phyloP scores from a whole-genome alignment of 2,113 vertebrate species.

The Myotis lucifugus region DNA sequence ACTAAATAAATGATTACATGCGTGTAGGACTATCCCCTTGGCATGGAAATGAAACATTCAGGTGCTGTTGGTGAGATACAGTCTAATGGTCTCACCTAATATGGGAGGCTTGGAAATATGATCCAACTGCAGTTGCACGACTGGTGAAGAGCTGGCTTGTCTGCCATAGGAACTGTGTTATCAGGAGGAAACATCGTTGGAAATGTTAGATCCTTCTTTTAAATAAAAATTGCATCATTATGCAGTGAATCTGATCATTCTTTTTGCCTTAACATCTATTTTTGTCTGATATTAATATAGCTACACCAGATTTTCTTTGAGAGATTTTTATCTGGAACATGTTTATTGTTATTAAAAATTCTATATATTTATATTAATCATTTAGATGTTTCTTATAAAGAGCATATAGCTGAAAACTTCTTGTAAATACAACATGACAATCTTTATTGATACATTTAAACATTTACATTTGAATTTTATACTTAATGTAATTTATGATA shows the following conservation, averaged over 20 bases:
- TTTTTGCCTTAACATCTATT: background rate
- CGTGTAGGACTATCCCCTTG: background rate
- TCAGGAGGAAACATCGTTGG: background rate
- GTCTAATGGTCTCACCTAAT: background rate
- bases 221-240: background rate
- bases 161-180: background rate
- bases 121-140: background rate
- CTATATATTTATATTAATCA: background rate
- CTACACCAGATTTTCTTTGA: background rate
- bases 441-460: slow-evolving; percentile 21
- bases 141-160: background rate
- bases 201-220: background rate
- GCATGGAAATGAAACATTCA: background rate
- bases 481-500: background rate
- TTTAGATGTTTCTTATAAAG: background rate
- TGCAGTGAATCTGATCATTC: slow-evolving; percentile 1
- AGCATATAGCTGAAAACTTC: background rate
- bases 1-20: background rate
- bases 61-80: background rate
- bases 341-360: background rate
- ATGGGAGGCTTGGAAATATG: background rate
- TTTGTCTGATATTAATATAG: background rate
- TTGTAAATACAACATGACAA: background rate
- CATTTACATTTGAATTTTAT: background rate
- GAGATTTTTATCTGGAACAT: background rate